Conservation (phyloP, 2,797 vertebrate species). For the Gallinago solitaria region DNA sequence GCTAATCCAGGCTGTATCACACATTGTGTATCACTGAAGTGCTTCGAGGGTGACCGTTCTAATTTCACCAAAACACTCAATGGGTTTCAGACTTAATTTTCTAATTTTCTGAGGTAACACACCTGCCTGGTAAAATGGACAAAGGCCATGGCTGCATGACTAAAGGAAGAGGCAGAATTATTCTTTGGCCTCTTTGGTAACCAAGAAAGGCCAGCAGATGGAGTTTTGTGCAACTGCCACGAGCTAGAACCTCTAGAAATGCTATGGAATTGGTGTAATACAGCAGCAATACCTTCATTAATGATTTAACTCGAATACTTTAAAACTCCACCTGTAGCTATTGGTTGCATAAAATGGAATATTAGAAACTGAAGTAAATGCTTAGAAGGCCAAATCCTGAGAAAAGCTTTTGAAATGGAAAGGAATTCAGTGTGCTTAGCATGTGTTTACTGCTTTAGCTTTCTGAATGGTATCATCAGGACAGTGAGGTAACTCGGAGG, state of each 20-base stretch:
- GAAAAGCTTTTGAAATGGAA: neutral
- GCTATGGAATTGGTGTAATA: neutral
- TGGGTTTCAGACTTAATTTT: neutral
- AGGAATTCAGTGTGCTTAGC: neutral
- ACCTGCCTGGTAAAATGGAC: neutral
- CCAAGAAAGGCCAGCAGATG: neutral
- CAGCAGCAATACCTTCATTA: neutral
- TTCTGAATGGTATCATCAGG: neutral
- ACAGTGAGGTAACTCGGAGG: neutral
- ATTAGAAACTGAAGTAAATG: neutral
- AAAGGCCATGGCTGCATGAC: neutral
- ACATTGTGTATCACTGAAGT: neutral
- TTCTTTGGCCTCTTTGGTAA: neutral
- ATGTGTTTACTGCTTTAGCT: neutral
- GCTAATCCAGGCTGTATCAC: neutral
- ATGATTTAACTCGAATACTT: neutral
- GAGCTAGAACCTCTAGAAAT: neutral
- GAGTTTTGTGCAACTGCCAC: neutral
- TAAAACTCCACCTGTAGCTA: neutral
- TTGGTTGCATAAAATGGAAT: neutral
- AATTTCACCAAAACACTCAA: neutral
- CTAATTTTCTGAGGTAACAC: neutral
- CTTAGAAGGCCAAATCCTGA: neutral
- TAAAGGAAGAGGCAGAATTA: neutral
- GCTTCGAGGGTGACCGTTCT: neutral